Evolutionary conservation across 2,113 vertebrate species (phyloP).

Genomic region (Amblyopsis rosae): DNA sequence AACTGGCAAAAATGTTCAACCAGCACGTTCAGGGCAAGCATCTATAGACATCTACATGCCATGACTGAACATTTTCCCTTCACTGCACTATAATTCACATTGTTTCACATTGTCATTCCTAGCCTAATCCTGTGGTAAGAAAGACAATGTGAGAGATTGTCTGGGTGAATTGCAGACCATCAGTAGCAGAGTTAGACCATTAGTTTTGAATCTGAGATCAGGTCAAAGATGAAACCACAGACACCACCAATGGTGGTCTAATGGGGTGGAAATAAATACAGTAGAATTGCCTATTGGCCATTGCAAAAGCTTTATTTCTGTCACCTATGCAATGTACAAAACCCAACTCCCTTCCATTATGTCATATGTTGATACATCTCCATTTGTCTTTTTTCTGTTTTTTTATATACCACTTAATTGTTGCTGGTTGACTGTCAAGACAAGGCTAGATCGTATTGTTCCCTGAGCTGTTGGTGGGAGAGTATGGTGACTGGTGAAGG

Average conservation of each 20-base stretch:
- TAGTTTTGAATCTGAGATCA: background rate
- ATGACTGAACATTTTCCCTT: background rate
- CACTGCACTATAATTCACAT: background rate
- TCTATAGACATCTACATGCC: background rate
- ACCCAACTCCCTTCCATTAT: background rate
- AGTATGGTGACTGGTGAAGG: slow-evolving; percentile 54
- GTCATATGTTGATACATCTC: background rate
- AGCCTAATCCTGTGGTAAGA: background rate
- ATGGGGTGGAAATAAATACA: background rate
- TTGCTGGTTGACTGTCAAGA: slow-evolving; percentile 21
- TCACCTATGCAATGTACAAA: background rate
- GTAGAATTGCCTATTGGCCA: background rate
- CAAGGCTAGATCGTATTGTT: slow-evolving; percentile 26
- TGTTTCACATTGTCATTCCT: background rate
- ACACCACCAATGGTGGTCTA: too few species aligned
- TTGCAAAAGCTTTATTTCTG: background rate
- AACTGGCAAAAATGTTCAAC: too few species aligned
- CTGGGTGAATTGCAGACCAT: background rate
- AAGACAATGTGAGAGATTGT: background rate
- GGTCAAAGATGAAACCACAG: background rate
- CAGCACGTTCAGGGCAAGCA: too few species aligned
- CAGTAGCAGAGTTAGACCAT: background rate
- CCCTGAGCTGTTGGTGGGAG: slow-evolving; percentile 37
- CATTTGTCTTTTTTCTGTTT: slow-evolving; percentile 1
- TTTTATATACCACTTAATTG: slow-evolving; percentile 16